phyloP scores from a whole-genome alignment of 1,140 invertebrate species.

The Chrysoperla carnea region DNA sequence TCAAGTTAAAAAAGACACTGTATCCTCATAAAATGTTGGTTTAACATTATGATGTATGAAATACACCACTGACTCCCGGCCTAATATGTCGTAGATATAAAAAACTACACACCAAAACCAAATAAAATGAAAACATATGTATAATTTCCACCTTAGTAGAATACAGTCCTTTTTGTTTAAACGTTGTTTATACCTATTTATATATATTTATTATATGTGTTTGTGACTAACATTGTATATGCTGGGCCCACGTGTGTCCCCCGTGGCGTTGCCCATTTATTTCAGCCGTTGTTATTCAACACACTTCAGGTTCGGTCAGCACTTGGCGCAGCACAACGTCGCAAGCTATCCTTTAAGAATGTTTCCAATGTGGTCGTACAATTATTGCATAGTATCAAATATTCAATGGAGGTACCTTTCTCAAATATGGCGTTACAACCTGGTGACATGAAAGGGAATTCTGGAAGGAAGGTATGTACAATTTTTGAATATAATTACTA shows the following conservation, averaged over 20 bases:
- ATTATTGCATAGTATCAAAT: slow-evolving; percentile 77
- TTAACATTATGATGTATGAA: too few relatives aligned
- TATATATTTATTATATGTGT: not conserved
- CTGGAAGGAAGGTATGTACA: slow-evolving; percentile 38
- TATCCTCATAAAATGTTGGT: too few relatives aligned
- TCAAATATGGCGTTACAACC: slow-evolving; percentile 65
- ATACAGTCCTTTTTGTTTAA: too few relatives aligned
- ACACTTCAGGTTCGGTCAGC: slow-evolving; percentile 47
- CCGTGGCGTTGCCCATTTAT: slow-evolving; percentile 5
- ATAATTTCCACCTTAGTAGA: too few relatives aligned
- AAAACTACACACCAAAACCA: too few relatives aligned
- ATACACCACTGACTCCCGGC: too few relatives aligned
- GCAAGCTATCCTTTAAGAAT: slow-evolving; percentile 81
- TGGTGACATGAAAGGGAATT: slow-evolving; percentile 37
- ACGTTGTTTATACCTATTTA: too few relatives aligned
- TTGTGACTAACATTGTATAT: slow-evolving; percentile 1
- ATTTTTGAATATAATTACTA: not conserved
- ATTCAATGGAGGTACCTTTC: slow-evolving; percentile 83
- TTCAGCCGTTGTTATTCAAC: slow-evolving; percentile 49
- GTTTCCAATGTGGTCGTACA: slow-evolving; percentile 83
- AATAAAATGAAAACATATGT: too few relatives aligned
- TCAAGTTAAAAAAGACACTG: too few relatives aligned
- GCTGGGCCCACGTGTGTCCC: too few relatives aligned
- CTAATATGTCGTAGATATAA: too few relatives aligned
- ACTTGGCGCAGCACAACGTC: slow-evolving; percentile 40